A percentile compares a stretch with the other conserved stretches of the same genome.
Evolutionary conservation across 2,888 invertebrate species (phyloP).

Genomic region (Sminthurinus aureus): DNA sequence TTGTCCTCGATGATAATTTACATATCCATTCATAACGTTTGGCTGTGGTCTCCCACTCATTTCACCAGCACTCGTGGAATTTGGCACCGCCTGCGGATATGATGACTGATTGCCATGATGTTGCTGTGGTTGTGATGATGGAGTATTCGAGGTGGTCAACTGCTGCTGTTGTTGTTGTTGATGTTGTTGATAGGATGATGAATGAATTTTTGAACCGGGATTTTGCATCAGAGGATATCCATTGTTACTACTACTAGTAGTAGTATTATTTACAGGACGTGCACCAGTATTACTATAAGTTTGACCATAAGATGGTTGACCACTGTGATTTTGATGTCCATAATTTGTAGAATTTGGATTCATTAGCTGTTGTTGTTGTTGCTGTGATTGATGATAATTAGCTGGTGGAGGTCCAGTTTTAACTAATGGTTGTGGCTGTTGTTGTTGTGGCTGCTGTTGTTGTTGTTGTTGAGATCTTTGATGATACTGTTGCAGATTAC

Average conservation of each 20-base stretch:
- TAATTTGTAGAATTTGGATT: not conserved
- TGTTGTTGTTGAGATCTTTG: constrained; percentile 18
- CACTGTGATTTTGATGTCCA: not conserved
- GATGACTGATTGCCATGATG: not conserved
- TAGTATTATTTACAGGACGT: not conserved
- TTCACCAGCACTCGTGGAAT: not conserved
- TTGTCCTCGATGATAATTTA: constrained; percentile 23
- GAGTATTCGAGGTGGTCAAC: not conserved
- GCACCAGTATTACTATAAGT: not conserved
- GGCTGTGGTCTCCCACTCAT: not conserved
- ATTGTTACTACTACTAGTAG: not conserved
- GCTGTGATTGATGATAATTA: not conserved
- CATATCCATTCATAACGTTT: constrained; percentile 16
- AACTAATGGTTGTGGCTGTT: not conserved
- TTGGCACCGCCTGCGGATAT: not conserved
- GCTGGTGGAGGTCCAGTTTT: constrained; percentile 1
- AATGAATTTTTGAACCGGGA: constrained; percentile 24
- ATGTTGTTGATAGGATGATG: constrained; percentile 20
- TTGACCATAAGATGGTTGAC: not conserved
- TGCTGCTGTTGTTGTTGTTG: too few species aligned
- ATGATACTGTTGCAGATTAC: not conserved
- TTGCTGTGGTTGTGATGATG: constrained; percentile 17
- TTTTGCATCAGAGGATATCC: constrained; percentile 23
- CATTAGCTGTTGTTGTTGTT: not conserved
- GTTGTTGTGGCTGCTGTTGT: not conserved